Conservation (phyloP, 1,140 invertebrate species). For the Glomeris maerens region DNA sequence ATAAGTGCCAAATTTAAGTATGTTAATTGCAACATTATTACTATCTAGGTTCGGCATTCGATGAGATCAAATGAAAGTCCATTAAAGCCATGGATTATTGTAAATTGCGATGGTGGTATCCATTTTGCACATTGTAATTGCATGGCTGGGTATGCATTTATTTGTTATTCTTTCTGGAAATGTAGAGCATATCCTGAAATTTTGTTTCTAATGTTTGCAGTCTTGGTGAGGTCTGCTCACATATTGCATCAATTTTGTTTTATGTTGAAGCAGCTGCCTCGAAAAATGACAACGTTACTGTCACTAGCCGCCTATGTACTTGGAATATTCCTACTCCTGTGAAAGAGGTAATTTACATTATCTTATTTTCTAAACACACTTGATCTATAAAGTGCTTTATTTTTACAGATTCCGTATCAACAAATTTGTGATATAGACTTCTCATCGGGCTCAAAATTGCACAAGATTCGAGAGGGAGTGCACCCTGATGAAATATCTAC, state of each 20-base stretch:
- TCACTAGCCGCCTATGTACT: not conserved
- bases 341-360: not conserved
- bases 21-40: too few relatives aligned
- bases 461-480: not conserved
- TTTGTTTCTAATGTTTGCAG: not conserved
- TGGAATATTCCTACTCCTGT: not conserved
- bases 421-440: not conserved
- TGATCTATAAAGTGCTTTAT: not conserved
- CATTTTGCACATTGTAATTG: too few relatives aligned
- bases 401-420: not conserved
- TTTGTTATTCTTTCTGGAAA: too few relatives aligned
- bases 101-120: too few relatives aligned
- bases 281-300: not conserved
- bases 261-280: not conserved
- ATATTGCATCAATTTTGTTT: slow-evolving; percentile 7
- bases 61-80: too few relatives aligned
- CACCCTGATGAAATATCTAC: not conserved
- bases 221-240: not conserved
- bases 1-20: too few relatives aligned
- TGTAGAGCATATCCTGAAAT: too few relatives aligned
- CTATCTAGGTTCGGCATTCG: too few relatives aligned
- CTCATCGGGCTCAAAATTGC: not conserved
- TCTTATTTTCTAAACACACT: not conserved
- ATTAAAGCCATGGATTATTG: too few relatives aligned
- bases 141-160: too few relatives aligned